Evolutionary conservation across 2,888 invertebrate genomes (phyloP), one percentile per base, ranked within the genome.

Genomic region (Ennomos fuscantarius): DNA sequence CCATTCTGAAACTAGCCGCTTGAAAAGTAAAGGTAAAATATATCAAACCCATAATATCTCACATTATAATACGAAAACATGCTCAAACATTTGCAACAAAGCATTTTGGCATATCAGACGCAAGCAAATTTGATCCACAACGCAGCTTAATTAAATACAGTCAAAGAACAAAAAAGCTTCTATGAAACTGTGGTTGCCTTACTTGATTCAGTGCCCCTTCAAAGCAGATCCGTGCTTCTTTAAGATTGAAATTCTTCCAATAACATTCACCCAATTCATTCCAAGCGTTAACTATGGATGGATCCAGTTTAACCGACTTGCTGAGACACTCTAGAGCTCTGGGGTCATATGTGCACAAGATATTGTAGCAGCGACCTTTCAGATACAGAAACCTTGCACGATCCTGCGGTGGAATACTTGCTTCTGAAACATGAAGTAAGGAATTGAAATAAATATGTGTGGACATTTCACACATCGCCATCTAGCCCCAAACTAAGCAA

Each of bases 201-300:
- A 96, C 96, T 84, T 95, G 94, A 76, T 94, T 94, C 58, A 96
- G 84, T 56, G 96, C 97, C 46, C 96, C 95, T 72, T 95, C 94
- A 82, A 97, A 97, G 82, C 97, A 97, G 70, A 95, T 96, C 74
- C 95, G 95, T 0, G 98, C 97, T 72, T 96, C 96, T 64, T 94
- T 93, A 8, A 96, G 89, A 76, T 97, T 96, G 76, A 95, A 94
- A 75, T 96, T 96, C 84, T 97, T 97, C 95, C 97, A 97, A 79
- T 96, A 97, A 76, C 96, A 96, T 82, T 97, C 97, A 0, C 98
- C 98, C 0, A 98, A 91, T 79, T 97, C 96, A 77, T 97, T 97
- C 97, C 97, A 98, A 0, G 97, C 97, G 51, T 95, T 95, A 0
- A 96, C 94, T 52, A 96, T 84, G 68, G 95, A 95, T 0, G 97